A percentile compares a stretch with the other conserved stretches of the same genome.
These are phyloP conservation scores for Linyphia triangularis DNA, from an alignment of 2,888 invertebrate genomes.

Conservation along the genomic window DNA sequence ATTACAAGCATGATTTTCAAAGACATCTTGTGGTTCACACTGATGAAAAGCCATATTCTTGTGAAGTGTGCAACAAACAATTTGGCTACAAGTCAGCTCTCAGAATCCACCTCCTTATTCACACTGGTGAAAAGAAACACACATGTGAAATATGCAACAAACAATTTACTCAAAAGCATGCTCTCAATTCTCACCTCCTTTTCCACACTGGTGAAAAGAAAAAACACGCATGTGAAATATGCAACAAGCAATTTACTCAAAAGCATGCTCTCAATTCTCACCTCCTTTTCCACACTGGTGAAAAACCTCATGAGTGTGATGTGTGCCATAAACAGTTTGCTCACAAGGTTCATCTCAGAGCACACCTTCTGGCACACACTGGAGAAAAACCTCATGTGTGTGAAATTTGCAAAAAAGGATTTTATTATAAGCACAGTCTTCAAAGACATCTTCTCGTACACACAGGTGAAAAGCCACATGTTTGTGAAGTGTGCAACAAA, in stretches of 20 bases:
- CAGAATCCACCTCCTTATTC: neutral
- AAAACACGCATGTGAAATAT: neutral
- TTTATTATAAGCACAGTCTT: constrained; percentile 11
- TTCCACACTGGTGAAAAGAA: neutral
- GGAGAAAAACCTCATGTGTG: neutral
- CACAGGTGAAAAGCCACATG: constrained; percentile 46
- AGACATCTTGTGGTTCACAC: neutral
- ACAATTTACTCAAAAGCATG: neutral
- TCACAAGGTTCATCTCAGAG: neutral
- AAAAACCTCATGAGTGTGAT: neutral
- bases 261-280: neutral
- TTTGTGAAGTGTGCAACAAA: constrained; percentile 15
- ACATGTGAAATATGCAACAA: neutral
- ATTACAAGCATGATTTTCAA: neutral
- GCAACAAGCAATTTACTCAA: neutral
- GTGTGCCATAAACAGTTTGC: neutral
- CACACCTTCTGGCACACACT: neutral
- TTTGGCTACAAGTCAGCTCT: neutral
- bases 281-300: neutral
- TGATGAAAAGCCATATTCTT: neutral
- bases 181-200: neutral
- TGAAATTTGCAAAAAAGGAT: constrained; percentile 18
- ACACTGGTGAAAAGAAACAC: neutral
- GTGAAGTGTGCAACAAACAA: neutral
- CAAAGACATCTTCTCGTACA: constrained; percentile 10